A percentile compares a stretch with the other conserved stretches of the same genome.
Evolutionary conservation across 2,888 invertebrate species (phyloP).

Genomic region (Dichetophora obliterata): DNA sequence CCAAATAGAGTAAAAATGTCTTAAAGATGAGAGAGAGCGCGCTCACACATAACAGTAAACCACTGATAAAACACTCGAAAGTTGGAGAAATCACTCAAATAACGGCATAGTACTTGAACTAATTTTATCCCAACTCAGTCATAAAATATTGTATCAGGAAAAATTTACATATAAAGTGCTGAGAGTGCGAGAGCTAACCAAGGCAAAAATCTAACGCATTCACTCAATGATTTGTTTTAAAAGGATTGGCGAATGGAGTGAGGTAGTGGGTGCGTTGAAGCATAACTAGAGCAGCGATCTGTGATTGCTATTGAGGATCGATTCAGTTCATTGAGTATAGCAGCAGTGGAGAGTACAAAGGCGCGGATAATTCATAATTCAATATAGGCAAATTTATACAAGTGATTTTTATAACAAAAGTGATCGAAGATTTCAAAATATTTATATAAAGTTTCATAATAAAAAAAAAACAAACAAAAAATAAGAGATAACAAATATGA

Average conservation of each 20-base stretch:
- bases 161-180: slow-evolving; percentile 37
- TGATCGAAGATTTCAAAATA: background rate
- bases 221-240: slow-evolving; percentile 38
- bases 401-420: background rate
- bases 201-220: slow-evolving; percentile 33
- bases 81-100: slow-evolving; percentile 2
- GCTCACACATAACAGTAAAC: too few relatives aligned
- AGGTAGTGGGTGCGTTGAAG: slow-evolving; percentile 45
- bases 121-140: slow-evolving; percentile 29
- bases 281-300: slow-evolving; percentile 51
- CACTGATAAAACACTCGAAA: background rate
- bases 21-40: too few relatives aligned
- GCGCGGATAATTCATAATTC: slow-evolving; percentile 30
- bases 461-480: slow-evolving; percentile 40
- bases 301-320: slow-evolving; percentile 26
- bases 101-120: slow-evolving; percentile 28
- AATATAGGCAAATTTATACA: background rate
- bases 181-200: background rate
- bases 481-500: slow-evolving; percentile 53
- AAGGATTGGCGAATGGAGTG: slow-evolving; percentile 52
- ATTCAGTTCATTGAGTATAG: slow-evolving; percentile 59
- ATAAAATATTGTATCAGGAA: slow-evolving; percentile 21
- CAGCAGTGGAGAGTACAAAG: slow-evolving; percentile 56
- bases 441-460: slow-evolving; percentile 16
- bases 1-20: too few relatives aligned